These are phyloP conservation scores for Zaprionus nigranus DNA, from an alignment of 1,140 invertebrate genomes.

Conservation along the genomic window DNA sequence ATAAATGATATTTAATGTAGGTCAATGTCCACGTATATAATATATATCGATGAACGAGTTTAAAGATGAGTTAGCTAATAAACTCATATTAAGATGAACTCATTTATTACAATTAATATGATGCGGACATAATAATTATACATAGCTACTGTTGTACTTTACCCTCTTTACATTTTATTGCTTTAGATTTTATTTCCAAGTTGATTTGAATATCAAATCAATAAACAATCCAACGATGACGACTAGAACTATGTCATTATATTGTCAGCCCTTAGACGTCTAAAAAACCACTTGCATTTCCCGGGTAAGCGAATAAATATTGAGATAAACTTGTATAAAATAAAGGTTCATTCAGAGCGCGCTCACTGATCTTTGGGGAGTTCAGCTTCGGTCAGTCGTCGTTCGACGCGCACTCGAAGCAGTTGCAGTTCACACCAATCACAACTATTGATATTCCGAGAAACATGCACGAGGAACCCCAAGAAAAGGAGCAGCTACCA, in stretches of 20 bases:
- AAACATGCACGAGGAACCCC: not conserved
- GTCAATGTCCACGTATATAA: no score
- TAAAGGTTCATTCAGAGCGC: not conserved
- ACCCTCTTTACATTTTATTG: not conserved
- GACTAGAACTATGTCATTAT: not conserved
- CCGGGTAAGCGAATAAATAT: not conserved
- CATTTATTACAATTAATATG: no score
- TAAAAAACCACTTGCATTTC: not conserved
- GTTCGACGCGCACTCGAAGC: slow-evolving; percentile 36
- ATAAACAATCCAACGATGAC: not conserved
- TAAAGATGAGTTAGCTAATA: not conserved
- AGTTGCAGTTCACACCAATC: not conserved
- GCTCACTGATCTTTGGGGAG: slow-evolving; percentile 13
- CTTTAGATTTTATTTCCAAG: not conserved
- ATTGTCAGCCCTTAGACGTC: not conserved
- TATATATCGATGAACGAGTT: no score
- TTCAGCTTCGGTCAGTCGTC: slow-evolving; percentile 48
- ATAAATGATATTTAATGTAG: not conserved
- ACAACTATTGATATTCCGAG: not conserved
- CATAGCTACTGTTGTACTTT: not conserved
- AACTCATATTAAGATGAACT: no score
- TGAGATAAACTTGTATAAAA: not conserved
- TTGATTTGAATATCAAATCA: not conserved
- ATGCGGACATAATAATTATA: no score
- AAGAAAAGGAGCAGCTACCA: not conserved